Base-by-base conservation (phyloP, 2,797 vertebrate species). In the Pantherophis alleghaniensis region DNA sequence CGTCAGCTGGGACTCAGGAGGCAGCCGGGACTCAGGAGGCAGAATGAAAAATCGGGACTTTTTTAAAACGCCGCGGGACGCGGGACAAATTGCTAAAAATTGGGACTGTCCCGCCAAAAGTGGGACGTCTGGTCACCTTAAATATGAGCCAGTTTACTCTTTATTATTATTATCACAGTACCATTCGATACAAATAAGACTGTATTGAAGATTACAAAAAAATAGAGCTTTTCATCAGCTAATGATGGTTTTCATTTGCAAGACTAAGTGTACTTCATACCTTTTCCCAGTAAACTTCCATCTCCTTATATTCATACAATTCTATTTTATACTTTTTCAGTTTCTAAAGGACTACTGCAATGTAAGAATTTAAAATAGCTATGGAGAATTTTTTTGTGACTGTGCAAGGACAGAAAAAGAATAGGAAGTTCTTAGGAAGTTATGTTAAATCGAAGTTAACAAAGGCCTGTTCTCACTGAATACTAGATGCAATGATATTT, bases 161-260 rank as follows among this genome's bases (percentile, higher is more conserved):
- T 94, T 90, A 90, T 86, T 93, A 93, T 86, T 63, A 93, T 86
- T 63, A 63, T 63, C 55, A 91, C 4, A 90, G 37, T 42, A 90
- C 88, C 56, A 94, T 90, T 63, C 86, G 94, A 42, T 95, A 92
- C 69, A 2, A 88, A 87, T 57, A 93, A 74, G 91, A 88, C 93
- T 94, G 89, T 91, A 69, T 56, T 94, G 87, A 93, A 95, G 92
- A 86, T 94, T 95, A 92, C 37, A 95, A 53, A 89, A 93, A 93
- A 93, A 47, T n/a, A 96, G 92, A 9, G 2, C 26, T 32, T 94
- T 96, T 95, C 94, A 92, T 95, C 47, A 94, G 93, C 11, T 95
- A 96, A 96, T 93, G 59, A 95, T 91, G 57, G 51, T 28, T 96
- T 96, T 94, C 69, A 91, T 1, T 18, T 69, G 66, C 51, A 51